A percentile compares a stretch with the other conserved stretches of the same genome.
Evolutionary conservation across 2,888 invertebrate genomes (phyloP).

Genomic region (Dasypolia templi): DNA sequence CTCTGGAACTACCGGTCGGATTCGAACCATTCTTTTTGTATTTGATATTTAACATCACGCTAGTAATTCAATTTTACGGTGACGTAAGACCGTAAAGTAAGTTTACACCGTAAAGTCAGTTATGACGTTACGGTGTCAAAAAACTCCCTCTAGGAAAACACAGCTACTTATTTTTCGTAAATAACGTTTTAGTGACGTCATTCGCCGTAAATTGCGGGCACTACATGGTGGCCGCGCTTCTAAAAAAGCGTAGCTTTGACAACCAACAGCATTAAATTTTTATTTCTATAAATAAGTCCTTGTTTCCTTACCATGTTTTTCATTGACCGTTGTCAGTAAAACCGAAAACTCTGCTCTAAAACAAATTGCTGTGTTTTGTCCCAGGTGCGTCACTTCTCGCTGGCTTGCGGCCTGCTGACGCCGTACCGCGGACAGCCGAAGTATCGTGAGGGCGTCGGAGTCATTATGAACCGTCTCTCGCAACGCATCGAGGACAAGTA

Average conservation of each 20-base stretch:
- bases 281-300: neutral
- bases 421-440: slow-evolving; percentile 91
- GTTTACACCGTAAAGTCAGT: too few species aligned
- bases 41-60: too few species aligned
- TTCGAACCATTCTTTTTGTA: too few species aligned
- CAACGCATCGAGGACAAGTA: slow-evolving; percentile 94
- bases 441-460: slow-evolving; percentile 90
- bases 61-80: too few species aligned
- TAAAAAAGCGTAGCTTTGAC: neutral
- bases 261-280: neutral
- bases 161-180: neutral
- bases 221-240: neutral
- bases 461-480: slow-evolving; percentile 86
- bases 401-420: slow-evolving; percentile 90
- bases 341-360: neutral
- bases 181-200: neutral
- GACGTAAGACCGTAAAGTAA: too few species aligned
- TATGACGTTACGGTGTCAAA: neutral
- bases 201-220: neutral
- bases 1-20: too few species aligned
- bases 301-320: neutral
- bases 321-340: neutral
- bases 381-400: slow-evolving; percentile 91
- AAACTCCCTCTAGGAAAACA: neutral
- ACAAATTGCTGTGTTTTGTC: neutral